phyloP scores from a whole-genome alignment of 2,888 invertebrate genomes.

The Xestia rhomboidea region DNA sequence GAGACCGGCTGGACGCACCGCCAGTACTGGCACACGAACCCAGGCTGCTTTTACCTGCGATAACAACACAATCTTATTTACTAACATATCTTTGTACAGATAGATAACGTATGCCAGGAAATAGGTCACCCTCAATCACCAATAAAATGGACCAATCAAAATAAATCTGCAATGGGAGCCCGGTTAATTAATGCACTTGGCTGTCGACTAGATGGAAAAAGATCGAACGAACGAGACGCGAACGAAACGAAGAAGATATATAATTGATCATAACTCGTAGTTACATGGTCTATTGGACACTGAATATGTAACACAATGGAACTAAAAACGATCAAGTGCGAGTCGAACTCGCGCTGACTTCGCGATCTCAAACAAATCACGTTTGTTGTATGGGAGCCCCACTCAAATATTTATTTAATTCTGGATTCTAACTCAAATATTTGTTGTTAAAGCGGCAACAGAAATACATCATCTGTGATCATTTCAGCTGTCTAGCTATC shows the following conservation, averaged over 20 bases:
- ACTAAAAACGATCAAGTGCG: too few relatives aligned
- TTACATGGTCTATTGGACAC: constrained; percentile 23
- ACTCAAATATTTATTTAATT: too few relatives aligned
- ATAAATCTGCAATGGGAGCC: constrained; percentile 1
- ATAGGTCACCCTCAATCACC: neutral
- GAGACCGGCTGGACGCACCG: constrained; percentile 89
- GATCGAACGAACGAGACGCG: neutral
- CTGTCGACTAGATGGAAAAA: neutral
- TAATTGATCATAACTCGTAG: neutral
- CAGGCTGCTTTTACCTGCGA: constrained; percentile 91
- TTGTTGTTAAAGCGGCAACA: too few relatives aligned
- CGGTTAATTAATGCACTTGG: neutral
- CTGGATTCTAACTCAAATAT: too few relatives aligned
- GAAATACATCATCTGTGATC: too few relatives aligned
- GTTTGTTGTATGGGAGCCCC: too few relatives aligned
- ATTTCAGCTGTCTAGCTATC: too few relatives aligned
- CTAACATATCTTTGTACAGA: neutral
- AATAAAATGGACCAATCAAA: neutral
- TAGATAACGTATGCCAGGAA: neutral
- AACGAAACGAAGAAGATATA: neutral
- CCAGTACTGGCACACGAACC: constrained; percentile 92
- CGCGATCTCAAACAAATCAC: too few relatives aligned
- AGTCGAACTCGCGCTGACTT: too few relatives aligned
- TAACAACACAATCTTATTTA: constrained; percentile 31
- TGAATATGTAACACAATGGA: constrained; percentile 25